Evolutionary conservation across 2,888 invertebrate genomes (phyloP).

Genomic region (Drepana falcataria): DNA sequence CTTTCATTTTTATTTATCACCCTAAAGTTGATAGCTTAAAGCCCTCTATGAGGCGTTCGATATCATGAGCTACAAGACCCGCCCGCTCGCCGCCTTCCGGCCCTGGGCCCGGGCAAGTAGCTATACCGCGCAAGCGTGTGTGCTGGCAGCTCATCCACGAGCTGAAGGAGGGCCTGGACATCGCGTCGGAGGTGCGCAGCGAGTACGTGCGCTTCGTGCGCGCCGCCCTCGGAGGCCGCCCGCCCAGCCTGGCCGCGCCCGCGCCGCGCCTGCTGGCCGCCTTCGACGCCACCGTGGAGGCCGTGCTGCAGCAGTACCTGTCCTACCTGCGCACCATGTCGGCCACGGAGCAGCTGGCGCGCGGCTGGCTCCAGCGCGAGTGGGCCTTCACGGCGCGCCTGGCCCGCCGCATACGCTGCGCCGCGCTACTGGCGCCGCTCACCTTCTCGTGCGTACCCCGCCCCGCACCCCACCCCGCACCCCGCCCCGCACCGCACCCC

Average conservation of each 20-base stretch:
- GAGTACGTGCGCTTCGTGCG: constrained; percentile 84
- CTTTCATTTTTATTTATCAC: too few relatives aligned
- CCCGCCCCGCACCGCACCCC: too few relatives aligned
- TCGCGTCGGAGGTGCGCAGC: constrained; percentile 89
- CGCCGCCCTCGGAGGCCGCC: constrained; percentile 50
- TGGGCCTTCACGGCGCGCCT: constrained; percentile 91
- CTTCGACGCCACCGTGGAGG: constrained; percentile 88
- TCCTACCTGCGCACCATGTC: constrained; percentile 93
- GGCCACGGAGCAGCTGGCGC: constrained; percentile 83
- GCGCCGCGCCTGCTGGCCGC: constrained; percentile 80
- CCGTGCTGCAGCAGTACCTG: constrained; percentile 89
- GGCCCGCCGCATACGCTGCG: constrained; percentile 86
- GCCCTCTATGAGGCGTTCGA: too few relatives aligned
- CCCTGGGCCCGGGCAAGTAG: too few relatives aligned
- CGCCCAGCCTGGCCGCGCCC: constrained; percentile 19
- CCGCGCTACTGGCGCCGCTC: constrained; percentile 84
- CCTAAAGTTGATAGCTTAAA: too few relatives aligned
- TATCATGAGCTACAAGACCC: too few relatives aligned
- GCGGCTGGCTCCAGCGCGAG: constrained; percentile 90
- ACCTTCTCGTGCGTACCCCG: constrained; percentile 83
- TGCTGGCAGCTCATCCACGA: constrained; percentile 87
- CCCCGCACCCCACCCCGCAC: background rate
- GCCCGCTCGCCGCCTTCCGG: too few relatives aligned
- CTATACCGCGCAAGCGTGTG: background rate
- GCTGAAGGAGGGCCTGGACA: constrained; percentile 91